phyloP scores from a whole-genome alignment of 23 tunicate genomes.

The Trididemnum miniatum region DNA sequence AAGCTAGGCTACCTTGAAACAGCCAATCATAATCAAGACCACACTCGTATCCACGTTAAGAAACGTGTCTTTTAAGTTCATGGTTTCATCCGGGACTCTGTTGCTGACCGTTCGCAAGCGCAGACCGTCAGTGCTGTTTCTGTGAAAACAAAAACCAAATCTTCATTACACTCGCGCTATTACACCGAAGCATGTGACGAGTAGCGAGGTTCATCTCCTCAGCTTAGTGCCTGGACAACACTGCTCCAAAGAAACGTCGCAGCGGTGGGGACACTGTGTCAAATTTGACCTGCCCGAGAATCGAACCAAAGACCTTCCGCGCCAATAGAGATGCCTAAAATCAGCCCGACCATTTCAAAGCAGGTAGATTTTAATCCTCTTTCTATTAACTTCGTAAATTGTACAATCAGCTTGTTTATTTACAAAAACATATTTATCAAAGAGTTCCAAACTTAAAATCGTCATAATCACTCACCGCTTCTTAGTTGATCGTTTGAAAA shows the following conservation, averaged over 20 bases:
- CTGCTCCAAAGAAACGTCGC: too few relatives aligned
- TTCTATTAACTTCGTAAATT: too few relatives aligned
- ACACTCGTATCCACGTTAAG: conserved; percentile 61
- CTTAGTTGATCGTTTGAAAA: not conserved
- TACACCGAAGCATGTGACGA: not conserved
- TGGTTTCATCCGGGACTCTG: conserved; percentile 89
- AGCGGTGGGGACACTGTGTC: too few relatives aligned
- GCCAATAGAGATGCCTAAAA: too few relatives aligned
- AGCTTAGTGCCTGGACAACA: too few relatives aligned
- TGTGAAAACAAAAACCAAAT: not conserved
- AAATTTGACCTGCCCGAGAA: too few relatives aligned
- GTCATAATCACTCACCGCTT: conserved; percentile 10
- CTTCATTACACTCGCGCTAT: not conserved
- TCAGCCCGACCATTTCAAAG: too few relatives aligned
- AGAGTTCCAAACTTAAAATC: too few relatives aligned
- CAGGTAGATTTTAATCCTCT: too few relatives aligned
- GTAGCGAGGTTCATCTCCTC: not conserved
- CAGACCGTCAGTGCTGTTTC: not conserved
- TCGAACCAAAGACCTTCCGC: too few relatives aligned
- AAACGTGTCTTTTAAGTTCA: conserved; percentile 69
- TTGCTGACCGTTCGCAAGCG: not conserved
- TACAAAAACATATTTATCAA: too few relatives aligned
- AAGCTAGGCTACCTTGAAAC: conserved; percentile 46
- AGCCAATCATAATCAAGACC: conserved; percentile 47
- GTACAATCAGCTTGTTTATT: too few relatives aligned